Conservation (phyloP, 2,113 vertebrate genomes). For the Carassius carassius region DNA sequence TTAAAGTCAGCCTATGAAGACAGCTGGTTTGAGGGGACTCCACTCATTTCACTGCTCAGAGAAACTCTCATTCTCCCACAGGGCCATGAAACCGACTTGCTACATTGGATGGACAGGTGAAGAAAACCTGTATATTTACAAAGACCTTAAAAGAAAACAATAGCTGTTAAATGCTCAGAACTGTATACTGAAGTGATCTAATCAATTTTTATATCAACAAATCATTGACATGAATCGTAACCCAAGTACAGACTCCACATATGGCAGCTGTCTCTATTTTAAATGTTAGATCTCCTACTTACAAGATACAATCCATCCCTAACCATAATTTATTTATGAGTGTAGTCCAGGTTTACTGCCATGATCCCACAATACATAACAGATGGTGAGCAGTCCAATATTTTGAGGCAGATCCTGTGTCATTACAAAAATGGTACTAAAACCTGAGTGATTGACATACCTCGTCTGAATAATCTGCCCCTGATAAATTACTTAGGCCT, state of each 20-base stretch:
- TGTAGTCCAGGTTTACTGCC: conserved; percentile 47
- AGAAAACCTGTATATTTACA: conserved; percentile 24
- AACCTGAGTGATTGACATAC: conserved; percentile 48
- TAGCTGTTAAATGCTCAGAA: neutral
- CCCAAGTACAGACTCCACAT: conserved; percentile 36
- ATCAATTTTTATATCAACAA: conserved; percentile 43
- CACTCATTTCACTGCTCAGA: conserved; percentile 80
- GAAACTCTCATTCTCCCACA: conserved; percentile 82
- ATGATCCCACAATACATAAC: conserved; percentile 46
- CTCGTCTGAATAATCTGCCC: conserved; percentile 39
- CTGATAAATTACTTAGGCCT: conserved; percentile 50
- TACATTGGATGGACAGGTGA: conserved; percentile 88
- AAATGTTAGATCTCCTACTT: conserved; percentile 53
- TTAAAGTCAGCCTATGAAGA: conserved; percentile 70
- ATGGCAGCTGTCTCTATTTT: conserved; percentile 53
- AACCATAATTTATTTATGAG: conserved; percentile 58
- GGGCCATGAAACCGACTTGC: conserved; percentile 86
- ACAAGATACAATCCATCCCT: conserved; percentile 48
- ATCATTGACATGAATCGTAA: conserved; percentile 42
- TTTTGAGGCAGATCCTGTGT: conserved; percentile 52
- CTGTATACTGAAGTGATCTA: conserved; percentile 18
- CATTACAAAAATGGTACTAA: conserved; percentile 53
- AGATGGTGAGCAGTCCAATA: conserved; percentile 46
- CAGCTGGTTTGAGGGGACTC: conserved; percentile 81
- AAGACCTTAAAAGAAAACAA: neutral